Conservation (phyloP, 2,888 invertebrate species). For the Aleiodes leptofemur region DNA sequence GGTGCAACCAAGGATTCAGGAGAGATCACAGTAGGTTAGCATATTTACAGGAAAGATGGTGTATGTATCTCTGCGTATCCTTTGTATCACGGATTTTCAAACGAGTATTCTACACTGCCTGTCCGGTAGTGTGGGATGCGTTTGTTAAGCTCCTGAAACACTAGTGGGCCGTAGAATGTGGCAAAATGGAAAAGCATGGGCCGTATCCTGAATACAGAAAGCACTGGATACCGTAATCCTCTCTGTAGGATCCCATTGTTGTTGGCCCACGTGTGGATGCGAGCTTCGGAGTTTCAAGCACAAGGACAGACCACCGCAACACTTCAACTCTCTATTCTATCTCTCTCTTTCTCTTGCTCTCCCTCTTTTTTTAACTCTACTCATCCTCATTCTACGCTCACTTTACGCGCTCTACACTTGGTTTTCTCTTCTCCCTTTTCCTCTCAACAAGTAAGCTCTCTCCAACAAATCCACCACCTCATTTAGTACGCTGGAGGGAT, state of each 20-base stretch:
- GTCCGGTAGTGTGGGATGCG: slow-evolving; percentile 44
- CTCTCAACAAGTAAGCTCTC: slow-evolving; percentile 69
- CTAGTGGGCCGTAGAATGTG: slow-evolving; percentile 29
- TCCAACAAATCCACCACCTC: slow-evolving; percentile 75
- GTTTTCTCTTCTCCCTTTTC: slow-evolving; percentile 45
- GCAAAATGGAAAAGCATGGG: slow-evolving; percentile 51
- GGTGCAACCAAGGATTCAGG: neutral
- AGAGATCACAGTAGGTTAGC: slow-evolving; percentile 3
- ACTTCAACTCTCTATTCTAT: slow-evolving; percentile 23
- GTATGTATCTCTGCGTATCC: slow-evolving; percentile 4
- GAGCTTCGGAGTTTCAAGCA: slow-evolving; percentile 69
- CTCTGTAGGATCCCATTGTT: slow-evolving; percentile 68
- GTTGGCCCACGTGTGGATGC: slow-evolving; percentile 69
- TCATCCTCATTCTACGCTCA: slow-evolving; percentile 23
- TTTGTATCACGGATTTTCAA: slow-evolving; percentile 46
- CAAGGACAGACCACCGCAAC: slow-evolving; percentile 52
- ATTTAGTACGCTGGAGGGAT: slow-evolving; percentile 71
- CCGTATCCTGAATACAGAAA: slow-evolving; percentile 50
- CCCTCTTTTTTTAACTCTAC: slow-evolving; percentile 10
- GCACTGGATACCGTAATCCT: slow-evolving; percentile 67
- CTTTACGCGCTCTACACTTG: slow-evolving; percentile 52
- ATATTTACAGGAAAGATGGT: slow-evolving; percentile 37
- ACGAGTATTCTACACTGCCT: slow-evolving; percentile 1
- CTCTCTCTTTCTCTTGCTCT: slow-evolving; percentile 20
- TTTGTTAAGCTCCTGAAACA: slow-evolving; percentile 58